Evolutionary conservation across 2,797 vertebrate genomes (phyloP).

Genomic region (Xiphorhynchus erythropygius): DNA sequence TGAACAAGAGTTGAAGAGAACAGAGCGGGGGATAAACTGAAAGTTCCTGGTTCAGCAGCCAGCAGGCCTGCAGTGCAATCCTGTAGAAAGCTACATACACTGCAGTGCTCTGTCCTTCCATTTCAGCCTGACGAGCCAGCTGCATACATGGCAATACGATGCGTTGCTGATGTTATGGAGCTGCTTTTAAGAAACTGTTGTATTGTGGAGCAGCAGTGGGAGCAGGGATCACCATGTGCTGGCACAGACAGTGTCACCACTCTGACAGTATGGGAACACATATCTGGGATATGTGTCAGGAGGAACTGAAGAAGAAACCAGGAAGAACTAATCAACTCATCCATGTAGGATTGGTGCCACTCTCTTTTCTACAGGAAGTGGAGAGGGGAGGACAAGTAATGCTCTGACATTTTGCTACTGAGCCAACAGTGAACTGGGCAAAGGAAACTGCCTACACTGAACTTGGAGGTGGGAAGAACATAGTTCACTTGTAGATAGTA

Average conservation of each 20-base stretch:
- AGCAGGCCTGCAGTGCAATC: neutral
- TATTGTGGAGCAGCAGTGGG: neutral
- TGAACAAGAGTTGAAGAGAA: neutral
- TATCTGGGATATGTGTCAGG: neutral
- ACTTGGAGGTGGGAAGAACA: neutral
- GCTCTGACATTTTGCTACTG: neutral
- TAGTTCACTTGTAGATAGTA: neutral
- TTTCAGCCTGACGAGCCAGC: neutral
- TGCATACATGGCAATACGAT: accelerated
- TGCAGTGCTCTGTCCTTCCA: neutral
- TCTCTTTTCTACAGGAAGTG: neutral
- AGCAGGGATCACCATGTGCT: neutral
- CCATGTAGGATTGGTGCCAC: neutral
- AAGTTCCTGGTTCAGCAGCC: neutral
- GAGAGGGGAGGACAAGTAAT: neutral
- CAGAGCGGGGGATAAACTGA: neutral
- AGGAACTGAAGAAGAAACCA: neutral
- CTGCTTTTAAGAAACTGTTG: neutral
- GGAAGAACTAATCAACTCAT: neutral
- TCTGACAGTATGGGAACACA: neutral
- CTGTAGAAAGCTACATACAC: neutral
- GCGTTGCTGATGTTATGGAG: accelerated
- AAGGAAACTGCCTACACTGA: neutral
- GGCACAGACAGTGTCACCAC: neutral
- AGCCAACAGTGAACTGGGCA: neutral